Conservation (phyloP, 2,888 invertebrate species). For the Ypsolopha scabrella region DNA sequence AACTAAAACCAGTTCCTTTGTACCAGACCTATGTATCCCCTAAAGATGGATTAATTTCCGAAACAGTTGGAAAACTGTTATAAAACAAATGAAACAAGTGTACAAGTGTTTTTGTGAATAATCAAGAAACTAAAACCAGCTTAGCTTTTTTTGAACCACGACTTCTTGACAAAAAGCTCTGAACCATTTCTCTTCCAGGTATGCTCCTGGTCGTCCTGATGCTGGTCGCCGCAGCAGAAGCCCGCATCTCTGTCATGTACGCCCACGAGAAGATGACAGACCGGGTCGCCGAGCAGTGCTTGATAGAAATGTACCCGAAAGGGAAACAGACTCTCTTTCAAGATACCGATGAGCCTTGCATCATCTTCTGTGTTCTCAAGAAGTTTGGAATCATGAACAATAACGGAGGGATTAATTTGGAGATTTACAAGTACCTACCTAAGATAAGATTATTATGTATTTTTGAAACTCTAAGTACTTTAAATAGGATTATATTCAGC, state of each 20-base stretch:
- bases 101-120: too few relatives aligned
- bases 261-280: constrained; percentile 52
- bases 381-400: constrained; percentile 52
- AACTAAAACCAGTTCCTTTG: too few relatives aligned
- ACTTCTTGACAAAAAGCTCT: too few relatives aligned
- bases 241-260: constrained; percentile 54
- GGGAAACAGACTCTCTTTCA: constrained; percentile 36
- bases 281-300: constrained; percentile 41
- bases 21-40: too few relatives aligned
- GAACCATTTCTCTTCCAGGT: constrained; percentile 7
- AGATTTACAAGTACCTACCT: constrained; percentile 45
- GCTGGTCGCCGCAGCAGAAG: constrained; percentile 20
- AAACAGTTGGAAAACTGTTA: too few relatives aligned
- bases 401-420: constrained; percentile 45
- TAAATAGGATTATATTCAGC: too few relatives aligned
- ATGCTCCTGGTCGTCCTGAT: constrained; percentile 15
- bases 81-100: too few relatives aligned
- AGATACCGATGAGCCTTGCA: constrained; percentile 53
- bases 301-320: constrained; percentile 51
- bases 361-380: constrained; percentile 55
- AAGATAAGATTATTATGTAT: neutral
- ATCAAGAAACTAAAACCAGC: too few relatives aligned
- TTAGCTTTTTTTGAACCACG: too few relatives aligned
- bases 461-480: too few relatives aligned
- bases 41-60: too few relatives aligned